phyloP scores from a whole-genome alignment of 2,797 vertebrate species.

The Tolypeutes matacus region DNA sequence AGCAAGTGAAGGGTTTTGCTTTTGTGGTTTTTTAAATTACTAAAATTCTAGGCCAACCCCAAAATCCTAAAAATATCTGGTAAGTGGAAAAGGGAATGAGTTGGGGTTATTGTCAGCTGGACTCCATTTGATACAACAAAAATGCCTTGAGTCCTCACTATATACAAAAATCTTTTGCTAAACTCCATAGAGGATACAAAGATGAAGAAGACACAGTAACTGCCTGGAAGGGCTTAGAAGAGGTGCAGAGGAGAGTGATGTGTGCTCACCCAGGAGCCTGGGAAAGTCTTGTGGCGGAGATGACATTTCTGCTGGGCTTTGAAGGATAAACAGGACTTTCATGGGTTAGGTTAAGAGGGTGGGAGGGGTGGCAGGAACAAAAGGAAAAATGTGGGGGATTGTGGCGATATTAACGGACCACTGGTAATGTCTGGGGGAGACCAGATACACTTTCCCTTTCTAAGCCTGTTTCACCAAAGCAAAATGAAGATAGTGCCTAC shows the following conservation, averaged over 20 bases:
- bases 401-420: neutral
- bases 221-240: neutral
- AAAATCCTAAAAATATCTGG: conserved; percentile 57
- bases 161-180: neutral
- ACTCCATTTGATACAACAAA: neutral
- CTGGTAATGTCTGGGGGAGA: neutral
- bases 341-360: neutral
- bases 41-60: conserved; percentile 36
- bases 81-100: neutral
- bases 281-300: neutral
- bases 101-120: neutral
- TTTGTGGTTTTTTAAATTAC: neutral
- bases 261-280: neutral
- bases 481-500: neutral
- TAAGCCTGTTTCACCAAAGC: neutral
- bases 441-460: neutral
- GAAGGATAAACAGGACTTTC: neutral
- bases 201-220: neutral
- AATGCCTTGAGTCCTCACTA: neutral
- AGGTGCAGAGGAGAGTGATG: too few relatives aligned
- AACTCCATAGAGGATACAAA: neutral
- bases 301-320: neutral
- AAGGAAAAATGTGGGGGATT: neutral
- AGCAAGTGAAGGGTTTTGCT: neutral
- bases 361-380: neutral